Evolutionary conservation across 2,888 invertebrate species (phyloP).

Genomic region (Amaurobius ferox): DNA sequence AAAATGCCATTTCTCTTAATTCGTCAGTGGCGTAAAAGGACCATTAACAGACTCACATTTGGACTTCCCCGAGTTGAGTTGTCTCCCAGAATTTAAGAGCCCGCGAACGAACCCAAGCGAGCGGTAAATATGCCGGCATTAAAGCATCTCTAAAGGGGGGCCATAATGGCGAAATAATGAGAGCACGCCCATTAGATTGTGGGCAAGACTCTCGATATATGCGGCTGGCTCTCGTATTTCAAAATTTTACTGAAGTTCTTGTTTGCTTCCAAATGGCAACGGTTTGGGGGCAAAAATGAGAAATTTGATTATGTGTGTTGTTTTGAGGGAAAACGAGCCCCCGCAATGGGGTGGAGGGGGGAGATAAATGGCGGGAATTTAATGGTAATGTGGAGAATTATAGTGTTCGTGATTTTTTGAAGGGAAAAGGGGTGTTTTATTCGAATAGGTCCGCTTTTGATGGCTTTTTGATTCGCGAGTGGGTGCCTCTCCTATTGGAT

Average conservation of each 20-base stretch:
- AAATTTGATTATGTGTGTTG: slow-evolving; percentile 12
- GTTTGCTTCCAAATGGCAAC: slow-evolving; percentile 16
- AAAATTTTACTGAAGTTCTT: slow-evolving; percentile 16
- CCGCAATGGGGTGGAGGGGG: neutral
- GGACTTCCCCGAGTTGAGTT: slow-evolving; percentile 30
- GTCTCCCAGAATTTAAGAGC: slow-evolving; percentile 62
- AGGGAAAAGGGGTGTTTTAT: slow-evolving; percentile 1
- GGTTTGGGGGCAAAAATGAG: slow-evolving; percentile 1
- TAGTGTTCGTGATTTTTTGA: neutral
- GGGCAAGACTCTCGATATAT: slow-evolving; percentile 18
- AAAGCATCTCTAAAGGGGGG: slow-evolving; percentile 35
- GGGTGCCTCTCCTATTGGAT: neutral
- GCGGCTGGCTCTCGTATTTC: slow-evolving; percentile 8
- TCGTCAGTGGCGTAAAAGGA: slow-evolving; percentile 47
- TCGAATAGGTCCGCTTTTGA: slow-evolving; percentile 9
- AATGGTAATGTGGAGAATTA: neutral
- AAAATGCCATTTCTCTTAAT: slow-evolving; percentile 69
- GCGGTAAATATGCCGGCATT: slow-evolving; percentile 61
- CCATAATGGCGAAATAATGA: slow-evolving; percentile 67
- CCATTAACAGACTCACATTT: slow-evolving; percentile 63
- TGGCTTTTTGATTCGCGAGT: slow-evolving; percentile 4
- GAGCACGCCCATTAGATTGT: slow-evolving; percentile 54
- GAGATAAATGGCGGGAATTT: slow-evolving; percentile 11
- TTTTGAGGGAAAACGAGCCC: neutral
- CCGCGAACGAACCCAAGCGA: slow-evolving; percentile 55